phyloP scores from a whole-genome alignment of 35 echinoderm and acorn worm genomes.

The Eucidaris tribuloides region DNA sequence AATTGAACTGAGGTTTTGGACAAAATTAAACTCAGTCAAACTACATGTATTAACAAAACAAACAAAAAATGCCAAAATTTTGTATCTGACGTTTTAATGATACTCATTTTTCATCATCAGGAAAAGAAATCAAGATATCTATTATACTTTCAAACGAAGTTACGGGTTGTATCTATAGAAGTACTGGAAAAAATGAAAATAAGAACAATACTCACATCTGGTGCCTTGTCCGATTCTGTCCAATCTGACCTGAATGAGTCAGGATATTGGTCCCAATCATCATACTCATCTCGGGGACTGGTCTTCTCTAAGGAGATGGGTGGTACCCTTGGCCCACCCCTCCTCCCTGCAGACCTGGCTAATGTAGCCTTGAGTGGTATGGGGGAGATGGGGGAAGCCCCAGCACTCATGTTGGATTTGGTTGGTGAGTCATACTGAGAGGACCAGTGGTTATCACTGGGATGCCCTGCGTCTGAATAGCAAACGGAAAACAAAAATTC shows the following conservation, averaged over 20 bases:
- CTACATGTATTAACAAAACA: too few relatives aligned
- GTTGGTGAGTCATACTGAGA: conserved; percentile 27
- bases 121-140: too few relatives aligned
- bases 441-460: neutral
- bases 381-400: conserved; percentile 46
- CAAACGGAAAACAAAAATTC: neutral
- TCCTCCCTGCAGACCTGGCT: conserved; percentile 44
- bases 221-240: conserved; percentile 27
- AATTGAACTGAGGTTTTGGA: too few relatives aligned
- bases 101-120: too few relatives aligned
- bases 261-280: conserved; percentile 22
- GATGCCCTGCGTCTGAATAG: neutral
- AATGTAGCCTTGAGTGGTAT: conserved; percentile 42
- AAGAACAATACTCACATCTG: conserved; percentile 45
- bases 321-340: conserved; percentile 24
- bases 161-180: too few relatives aligned
- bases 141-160: too few relatives aligned
- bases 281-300: conserved; percentile 25
- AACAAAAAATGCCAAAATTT: too few relatives aligned
- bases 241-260: conserved; percentile 28
- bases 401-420: neutral
- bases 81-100: too few relatives aligned
- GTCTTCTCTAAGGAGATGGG: conserved; percentile 36
- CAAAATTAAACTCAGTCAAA: too few relatives aligned
- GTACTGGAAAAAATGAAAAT: too few relatives aligned